Evolutionary conservation across 2,888 invertebrate species (phyloP), one percentile per base, ranked within the genome.

Genomic region (Agrochola circellaris): DNA sequence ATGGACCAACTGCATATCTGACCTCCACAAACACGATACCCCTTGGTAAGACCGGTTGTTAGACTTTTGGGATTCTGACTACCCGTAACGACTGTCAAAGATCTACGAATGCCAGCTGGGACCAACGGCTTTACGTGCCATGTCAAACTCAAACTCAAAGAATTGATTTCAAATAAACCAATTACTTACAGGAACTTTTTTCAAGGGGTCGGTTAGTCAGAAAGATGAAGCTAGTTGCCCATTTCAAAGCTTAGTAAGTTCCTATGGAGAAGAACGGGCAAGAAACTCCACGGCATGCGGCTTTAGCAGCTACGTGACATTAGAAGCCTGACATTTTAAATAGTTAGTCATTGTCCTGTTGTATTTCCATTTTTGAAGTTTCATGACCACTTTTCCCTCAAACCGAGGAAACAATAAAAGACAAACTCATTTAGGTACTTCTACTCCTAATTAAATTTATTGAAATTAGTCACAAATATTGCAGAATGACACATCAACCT

Each of bases 401-500:
- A 26, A 62, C 20, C 8, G 17, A 11, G 3, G 1, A 42, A 62
- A 42, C 54, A 76, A 75, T 30, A 23, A 51, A 51, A 3, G 51
- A 54, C 13, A 45, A n/a, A 62, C 11, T 30, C 15, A 17, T n/a
- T 17, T 26, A 17, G 13, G n/a, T 34, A 60, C 9, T 38, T 42
- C 1, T 9, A 42, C 0, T 61, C 9, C 5, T 54, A n/a, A 23
- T n/a, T 58, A 4, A 48, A n/a, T n/a, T 9, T 2, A 26, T 42
- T 77, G 2, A 17, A 76, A 2, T 77, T 77, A 79, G 34, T 56
- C 56, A 72, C 15, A 81, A 34, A 34, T 0, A 26, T 78, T 78
- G 51, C 65, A 65, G 78, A 78, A 81, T 78, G 51, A 81, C 64
- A 30, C 78, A 81, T 23, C 7, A 2, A 1, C 15, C 3, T 8